These are phyloP conservation scores for Sebastes trivittatus DNA, from an alignment of 2,797 vertebrate species.

Conservation along the genomic window DNA sequence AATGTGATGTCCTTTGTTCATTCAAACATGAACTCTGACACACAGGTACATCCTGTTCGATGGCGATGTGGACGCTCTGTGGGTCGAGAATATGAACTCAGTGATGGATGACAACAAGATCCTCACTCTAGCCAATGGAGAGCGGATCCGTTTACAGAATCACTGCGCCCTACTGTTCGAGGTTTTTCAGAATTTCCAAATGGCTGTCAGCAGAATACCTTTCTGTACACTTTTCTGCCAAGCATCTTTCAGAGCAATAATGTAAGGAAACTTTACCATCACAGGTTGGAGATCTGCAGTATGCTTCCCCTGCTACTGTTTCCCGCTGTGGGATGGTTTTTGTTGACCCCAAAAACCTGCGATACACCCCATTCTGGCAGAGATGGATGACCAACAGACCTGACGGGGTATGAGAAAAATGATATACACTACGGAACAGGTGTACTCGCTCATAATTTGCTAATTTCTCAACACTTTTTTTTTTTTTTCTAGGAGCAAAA, in stretches of 20 bases:
- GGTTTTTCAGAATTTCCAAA: slow-evolving; percentile 69
- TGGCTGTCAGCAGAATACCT: not conserved
- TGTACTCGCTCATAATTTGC: not conserved
- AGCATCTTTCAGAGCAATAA: not conserved
- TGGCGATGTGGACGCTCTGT: slow-evolving; percentile 97
- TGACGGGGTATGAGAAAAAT: slow-evolving; percentile 77
- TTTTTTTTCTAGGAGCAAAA: slow-evolving; percentile 75
- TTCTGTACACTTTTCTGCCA: not conserved
- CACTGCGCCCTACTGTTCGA: slow-evolving; percentile 97
- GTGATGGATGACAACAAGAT: slow-evolving; percentile 99
- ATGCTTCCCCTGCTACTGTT: slow-evolving; percentile 96
- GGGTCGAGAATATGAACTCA: slow-evolving; percentile 99
- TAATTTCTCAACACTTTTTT: not conserved
- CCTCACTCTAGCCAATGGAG: slow-evolving; percentile 94
- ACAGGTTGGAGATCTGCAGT: slow-evolving; percentile 96
- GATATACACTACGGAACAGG: not conserved
- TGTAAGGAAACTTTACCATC: slow-evolving; percentile 1
- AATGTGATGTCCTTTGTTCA: not conserved
- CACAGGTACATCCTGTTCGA: slow-evolving; percentile 96
- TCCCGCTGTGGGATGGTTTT: slow-evolving; percentile 98
- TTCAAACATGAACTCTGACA: slow-evolving; percentile 1
- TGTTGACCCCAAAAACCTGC: slow-evolving; percentile 96
- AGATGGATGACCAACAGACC: slow-evolving; percentile 88
- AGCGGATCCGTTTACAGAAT: slow-evolving; percentile 91
- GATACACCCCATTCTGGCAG: slow-evolving; percentile 91